A percentile compares a stretch with the other conserved stretches of the same genome.
phyloP scores from a whole-genome alignment of 2,797 vertebrate species.

The Tangara arthus region DNA sequence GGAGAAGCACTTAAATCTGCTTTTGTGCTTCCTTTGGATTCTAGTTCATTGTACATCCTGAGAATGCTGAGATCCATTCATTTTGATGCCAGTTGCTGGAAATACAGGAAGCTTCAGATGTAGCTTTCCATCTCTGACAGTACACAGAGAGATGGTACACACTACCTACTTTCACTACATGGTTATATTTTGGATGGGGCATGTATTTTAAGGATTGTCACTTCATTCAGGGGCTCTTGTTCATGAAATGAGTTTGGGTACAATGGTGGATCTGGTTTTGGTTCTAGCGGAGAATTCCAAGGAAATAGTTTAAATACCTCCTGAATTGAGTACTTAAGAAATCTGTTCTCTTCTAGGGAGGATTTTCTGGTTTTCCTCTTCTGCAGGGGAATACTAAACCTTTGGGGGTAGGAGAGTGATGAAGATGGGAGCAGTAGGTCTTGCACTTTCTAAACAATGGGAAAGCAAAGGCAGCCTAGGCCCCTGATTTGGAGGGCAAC shows the following conservation, averaged over 20 bases:
- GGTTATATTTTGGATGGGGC: not conserved
- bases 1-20: fast-evolving
- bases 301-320: not conserved
- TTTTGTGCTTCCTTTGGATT: not conserved
- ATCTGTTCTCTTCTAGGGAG: not conserved
- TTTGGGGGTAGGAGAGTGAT: too few relatives aligned
- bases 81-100: not conserved
- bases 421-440: not conserved
- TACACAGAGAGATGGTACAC: not conserved
- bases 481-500: not conserved
- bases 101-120: not conserved
- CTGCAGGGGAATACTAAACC: not conserved
- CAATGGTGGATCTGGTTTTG: not conserved
- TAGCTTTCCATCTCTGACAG: not conserved
- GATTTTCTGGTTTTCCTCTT: not conserved
- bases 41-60: not conserved
- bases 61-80: not conserved
- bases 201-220: not conserved
- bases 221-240: not conserved
- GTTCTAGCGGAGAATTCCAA: not conserved
- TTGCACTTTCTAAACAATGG: not conserved
- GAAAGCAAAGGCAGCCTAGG: not conserved
- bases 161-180: not conserved
- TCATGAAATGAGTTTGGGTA: not conserved
- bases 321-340: not conserved